phyloP scores from a whole-genome alignment of 2,797 vertebrate genomes.

The Tapirus indicus region DNA sequence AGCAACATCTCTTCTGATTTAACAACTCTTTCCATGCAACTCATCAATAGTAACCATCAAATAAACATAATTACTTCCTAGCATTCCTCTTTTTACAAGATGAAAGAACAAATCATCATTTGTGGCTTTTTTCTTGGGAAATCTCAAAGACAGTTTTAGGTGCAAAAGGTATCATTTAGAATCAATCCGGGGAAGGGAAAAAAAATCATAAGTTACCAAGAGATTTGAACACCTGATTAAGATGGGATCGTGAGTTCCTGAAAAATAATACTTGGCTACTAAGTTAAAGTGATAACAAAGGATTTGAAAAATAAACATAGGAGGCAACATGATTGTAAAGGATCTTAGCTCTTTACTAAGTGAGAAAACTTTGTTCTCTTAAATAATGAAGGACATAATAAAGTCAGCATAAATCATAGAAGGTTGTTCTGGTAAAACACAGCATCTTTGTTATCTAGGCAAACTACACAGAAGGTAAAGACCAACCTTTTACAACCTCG shows the following conservation, averaged over 20 bases:
- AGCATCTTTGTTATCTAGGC: background rate
- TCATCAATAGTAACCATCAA: background rate
- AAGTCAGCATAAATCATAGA: background rate
- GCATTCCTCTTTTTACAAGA: background rate
- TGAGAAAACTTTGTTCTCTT: conserved; percentile 34
- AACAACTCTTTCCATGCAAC: background rate
- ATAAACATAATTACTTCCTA: background rate
- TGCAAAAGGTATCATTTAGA: background rate
- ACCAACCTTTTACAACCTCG: background rate
- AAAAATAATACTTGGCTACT: background rate
- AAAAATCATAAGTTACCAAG: background rate
- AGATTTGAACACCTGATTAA: background rate
- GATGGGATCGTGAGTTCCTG: background rate
- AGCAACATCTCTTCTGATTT: background rate
- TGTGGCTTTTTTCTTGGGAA: background rate
- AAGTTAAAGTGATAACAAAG: background rate
- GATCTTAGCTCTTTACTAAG: background rate
- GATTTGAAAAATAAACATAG: background rate
- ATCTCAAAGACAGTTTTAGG: conserved; percentile 21
- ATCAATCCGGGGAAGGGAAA: background rate
- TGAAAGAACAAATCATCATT: background rate
- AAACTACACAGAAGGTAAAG: background rate
- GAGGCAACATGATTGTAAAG: background rate
- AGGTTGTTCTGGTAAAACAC: background rate
- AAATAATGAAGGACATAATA: background rate